phyloP scores from a whole-genome alignment of 37 sponge, comb jelly and placozoan genomes.

The Halisarca cf. caerulea region DNA sequence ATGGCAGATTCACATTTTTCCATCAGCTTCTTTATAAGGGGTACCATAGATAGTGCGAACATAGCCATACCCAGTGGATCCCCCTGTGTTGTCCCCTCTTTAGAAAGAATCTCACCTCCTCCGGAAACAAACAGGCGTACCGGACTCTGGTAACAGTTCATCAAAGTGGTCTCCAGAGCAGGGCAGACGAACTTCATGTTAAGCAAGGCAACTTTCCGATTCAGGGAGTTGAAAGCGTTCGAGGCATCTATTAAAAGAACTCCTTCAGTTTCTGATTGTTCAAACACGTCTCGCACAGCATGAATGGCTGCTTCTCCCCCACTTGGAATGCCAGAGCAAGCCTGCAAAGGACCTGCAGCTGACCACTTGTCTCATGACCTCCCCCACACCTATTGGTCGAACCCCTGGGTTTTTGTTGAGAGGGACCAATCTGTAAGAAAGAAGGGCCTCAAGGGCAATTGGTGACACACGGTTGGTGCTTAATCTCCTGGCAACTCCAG shows the following conservation, averaged over 20 bases:
- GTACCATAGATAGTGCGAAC: not conserved
- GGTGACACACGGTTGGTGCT: slow-evolving; percentile 14
- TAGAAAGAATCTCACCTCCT: slow-evolving; percentile 25
- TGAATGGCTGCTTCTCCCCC: slow-evolving; percentile 14
- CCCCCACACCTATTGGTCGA: slow-evolving; percentile 2
- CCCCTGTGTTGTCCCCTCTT: slow-evolving; percentile 19
- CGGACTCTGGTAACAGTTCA: slow-evolving; percentile 16
- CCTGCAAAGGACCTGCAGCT: slow-evolving; percentile 16
- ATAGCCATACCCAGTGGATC: slow-evolving; percentile 24
- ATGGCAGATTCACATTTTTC: slow-evolving; percentile 5
- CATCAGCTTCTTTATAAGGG: slow-evolving; percentile 22
- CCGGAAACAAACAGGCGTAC: slow-evolving; percentile 18
- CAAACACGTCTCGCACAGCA: slow-evolving; percentile 8
- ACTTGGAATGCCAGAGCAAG: slow-evolving; percentile 22
- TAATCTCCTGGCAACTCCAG: slow-evolving; percentile 14
- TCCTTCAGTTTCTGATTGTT: slow-evolving; percentile 11
- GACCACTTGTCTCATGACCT: slow-evolving; percentile 7
- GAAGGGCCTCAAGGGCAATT: not conserved
- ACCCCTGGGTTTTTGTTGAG: slow-evolving; percentile 31
- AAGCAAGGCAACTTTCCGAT: slow-evolving; percentile 13
- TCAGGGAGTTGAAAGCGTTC: slow-evolving; percentile 22
- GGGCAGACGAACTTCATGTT: slow-evolving; percentile 18
- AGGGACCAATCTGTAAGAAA: slow-evolving; percentile 10
- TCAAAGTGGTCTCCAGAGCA: slow-evolving; percentile 15
- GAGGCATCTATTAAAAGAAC: not conserved